Percentiles rank a stretch among this genome's conserved stretches.
Conservation (phyloP, 2,113 vertebrate species). For the Gavia stellata region DNA sequence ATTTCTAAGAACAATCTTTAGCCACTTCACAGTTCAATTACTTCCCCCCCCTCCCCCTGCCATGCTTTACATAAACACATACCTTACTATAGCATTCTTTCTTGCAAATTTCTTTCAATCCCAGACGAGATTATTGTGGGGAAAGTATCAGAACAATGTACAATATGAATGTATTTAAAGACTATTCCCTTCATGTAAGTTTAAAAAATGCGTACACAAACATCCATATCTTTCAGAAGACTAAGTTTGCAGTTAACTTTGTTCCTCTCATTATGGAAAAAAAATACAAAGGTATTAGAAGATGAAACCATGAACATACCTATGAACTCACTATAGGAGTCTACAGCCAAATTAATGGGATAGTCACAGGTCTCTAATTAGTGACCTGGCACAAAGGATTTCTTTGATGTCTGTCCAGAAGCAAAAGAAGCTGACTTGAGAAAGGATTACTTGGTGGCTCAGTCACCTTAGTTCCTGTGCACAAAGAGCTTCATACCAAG, state of each 20-base stretch:
- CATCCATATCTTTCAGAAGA: background rate
- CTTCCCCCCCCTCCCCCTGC: too few species aligned
- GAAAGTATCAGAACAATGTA: background rate
- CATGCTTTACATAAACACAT: background rate
- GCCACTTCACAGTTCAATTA: background rate
- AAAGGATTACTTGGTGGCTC: background rate
- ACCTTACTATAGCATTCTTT: background rate
- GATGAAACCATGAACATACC: background rate
- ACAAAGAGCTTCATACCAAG: background rate
- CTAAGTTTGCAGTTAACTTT: background rate
- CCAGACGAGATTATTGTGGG: background rate
- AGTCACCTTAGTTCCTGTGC: background rate
- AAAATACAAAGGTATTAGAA: background rate
- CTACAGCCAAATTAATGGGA: background rate
- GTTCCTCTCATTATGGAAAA: background rate
- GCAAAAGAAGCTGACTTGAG: background rate
- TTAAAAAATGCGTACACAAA: background rate
- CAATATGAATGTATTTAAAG: background rate
- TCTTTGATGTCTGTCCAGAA: background rate
- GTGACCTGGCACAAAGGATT: background rate
- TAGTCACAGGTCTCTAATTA: background rate
- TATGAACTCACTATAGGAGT: background rate
- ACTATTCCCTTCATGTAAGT: background rate
- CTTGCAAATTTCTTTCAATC: background rate
- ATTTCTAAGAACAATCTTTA: background rate